Percentiles rank a stretch among this genome's conserved stretches.
These are phyloP conservation scores for Syngnathus typhle DNA, from an alignment of 2,113 vertebrate genomes.

Conservation along the genomic window DNA sequence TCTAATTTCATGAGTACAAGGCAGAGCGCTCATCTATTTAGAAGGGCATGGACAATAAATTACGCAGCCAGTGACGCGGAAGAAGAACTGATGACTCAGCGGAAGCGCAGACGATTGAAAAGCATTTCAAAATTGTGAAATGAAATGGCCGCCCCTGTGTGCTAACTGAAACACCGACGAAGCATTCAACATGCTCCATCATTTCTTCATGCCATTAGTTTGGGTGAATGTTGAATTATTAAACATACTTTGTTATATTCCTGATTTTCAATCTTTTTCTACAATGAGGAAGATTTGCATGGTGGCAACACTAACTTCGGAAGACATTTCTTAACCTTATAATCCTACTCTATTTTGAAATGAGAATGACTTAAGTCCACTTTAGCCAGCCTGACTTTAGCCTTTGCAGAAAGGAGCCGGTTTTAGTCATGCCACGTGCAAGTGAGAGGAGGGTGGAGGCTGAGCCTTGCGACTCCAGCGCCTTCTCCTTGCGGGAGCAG, in stretches of 20 bases:
- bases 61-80: conserved; percentile 44
- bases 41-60: conserved; percentile 44
- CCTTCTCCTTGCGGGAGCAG: background rate
- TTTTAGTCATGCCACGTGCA: background rate
- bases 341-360: background rate
- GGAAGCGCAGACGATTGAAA: conserved; percentile 33
- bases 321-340: background rate
- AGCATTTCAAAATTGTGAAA: conserved; percentile 33
- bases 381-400: background rate
- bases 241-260: background rate
- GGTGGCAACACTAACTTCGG: background rate
- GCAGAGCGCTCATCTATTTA: conserved; percentile 31
- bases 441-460: background rate
- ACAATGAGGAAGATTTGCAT: background rate
- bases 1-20: conserved; percentile 13
- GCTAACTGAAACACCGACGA: background rate
- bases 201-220: background rate
- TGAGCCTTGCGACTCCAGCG: background rate
- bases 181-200: background rate
- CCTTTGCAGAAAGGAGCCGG: background rate
- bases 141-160: conserved; percentile 7
- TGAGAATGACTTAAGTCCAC: background rate
- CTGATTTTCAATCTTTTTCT: background rate
- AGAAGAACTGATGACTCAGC: conserved; percentile 49
- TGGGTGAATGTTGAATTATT: background rate